These are phyloP conservation scores for Apostichopus parvimensis DNA, from an alignment of 35 echinoderm and acorn worm species.

Conservation along the genomic window DNA sequence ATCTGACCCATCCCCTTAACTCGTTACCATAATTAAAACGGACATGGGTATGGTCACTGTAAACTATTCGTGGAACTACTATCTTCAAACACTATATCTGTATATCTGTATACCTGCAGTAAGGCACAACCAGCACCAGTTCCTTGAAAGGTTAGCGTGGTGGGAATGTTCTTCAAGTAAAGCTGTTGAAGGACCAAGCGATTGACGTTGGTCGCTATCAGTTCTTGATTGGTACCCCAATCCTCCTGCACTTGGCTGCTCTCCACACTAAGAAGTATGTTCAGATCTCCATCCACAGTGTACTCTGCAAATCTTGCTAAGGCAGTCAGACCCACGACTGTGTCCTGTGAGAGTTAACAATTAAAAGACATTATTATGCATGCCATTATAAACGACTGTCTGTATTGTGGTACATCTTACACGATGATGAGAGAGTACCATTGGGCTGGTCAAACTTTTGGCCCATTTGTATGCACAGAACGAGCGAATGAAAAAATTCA, in stretches of 20 bases:
- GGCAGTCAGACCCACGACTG: conserved; percentile 79
- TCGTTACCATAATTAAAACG: no score
- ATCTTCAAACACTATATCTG: neutral
- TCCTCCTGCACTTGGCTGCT: neutral
- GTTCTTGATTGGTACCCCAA: neutral
- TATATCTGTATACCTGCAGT: conserved; percentile 26
- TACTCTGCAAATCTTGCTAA: conserved; percentile 61
- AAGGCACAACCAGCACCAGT: conserved; percentile 70
- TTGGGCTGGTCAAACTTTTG: no score
- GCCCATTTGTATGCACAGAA: no score
- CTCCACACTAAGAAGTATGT: neutral
- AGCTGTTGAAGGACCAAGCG: conserved; percentile 69
- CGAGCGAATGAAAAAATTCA: no score
- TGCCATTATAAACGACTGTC: no score
- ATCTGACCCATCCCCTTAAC: no score
- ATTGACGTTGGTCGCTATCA: conserved; percentile 51
- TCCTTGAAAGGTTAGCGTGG: conserved; percentile 51
- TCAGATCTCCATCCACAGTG: conserved; percentile 32
- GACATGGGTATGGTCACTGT: no score
- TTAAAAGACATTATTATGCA: neutral
- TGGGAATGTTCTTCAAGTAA: conserved; percentile 37
- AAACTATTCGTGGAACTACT: neutral
- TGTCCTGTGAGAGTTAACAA: conserved; percentile 56
- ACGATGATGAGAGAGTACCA: no score
- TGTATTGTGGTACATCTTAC: no score